Percentiles rank a stretch among this genome's conserved stretches.
Evolutionary conservation across 2,888 invertebrate genomes (phyloP).

Genomic region (Julus scandinavius): DNA sequence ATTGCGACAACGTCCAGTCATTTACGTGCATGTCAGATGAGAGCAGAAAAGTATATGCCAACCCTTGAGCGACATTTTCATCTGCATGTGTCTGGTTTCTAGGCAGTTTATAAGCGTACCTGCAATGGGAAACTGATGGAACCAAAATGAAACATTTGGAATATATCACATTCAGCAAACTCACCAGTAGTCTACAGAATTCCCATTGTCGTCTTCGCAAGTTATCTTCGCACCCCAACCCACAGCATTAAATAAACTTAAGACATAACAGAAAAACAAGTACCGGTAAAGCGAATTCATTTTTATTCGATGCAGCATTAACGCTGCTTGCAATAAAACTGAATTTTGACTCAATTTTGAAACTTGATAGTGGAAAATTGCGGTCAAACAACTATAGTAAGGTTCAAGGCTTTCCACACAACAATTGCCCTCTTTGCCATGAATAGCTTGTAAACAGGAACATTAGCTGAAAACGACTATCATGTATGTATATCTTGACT

Average conservation of each 20-base stretch:
- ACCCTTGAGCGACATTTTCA: neutral
- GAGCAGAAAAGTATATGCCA: constrained; percentile 46
- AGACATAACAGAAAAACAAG: neutral
- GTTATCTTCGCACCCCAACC: neutral
- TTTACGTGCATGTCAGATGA: neutral
- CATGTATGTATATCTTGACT: too few relatives aligned
- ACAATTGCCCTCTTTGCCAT: too few relatives aligned
- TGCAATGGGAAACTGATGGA: neutral
- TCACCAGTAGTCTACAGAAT: constrained; percentile 9
- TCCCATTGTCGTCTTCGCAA: constrained; percentile 9
- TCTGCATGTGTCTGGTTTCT: neutral
- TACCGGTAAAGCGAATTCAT: neutral
- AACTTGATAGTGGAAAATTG: too few relatives aligned
- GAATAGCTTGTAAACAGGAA: too few relatives aligned
- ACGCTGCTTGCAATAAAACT: too few relatives aligned
- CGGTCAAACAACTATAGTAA: too few relatives aligned
- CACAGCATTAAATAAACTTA: neutral
- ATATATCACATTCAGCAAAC: neutral
- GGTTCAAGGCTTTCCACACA: too few relatives aligned
- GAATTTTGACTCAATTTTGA: too few relatives aligned
- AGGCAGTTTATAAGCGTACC: constrained; percentile 52
- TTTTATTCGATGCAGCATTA: neutral
- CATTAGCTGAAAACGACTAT: too few relatives aligned
- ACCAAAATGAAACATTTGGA: neutral
- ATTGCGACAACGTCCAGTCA: constrained; percentile 52